Evolutionary conservation across 2,113 vertebrate species (phyloP).

Genomic region (Halichoerus grypus): DNA sequence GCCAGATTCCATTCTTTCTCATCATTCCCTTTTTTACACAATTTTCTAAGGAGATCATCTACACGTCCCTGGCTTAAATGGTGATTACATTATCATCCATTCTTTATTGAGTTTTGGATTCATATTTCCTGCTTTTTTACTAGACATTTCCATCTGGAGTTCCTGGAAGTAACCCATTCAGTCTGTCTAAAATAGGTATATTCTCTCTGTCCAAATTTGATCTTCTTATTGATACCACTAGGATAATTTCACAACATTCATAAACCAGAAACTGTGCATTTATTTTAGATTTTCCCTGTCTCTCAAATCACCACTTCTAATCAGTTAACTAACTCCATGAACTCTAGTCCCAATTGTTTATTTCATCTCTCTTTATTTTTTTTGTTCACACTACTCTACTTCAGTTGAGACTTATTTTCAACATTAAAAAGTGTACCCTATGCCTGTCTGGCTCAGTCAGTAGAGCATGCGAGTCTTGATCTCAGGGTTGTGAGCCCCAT

Average conservation of each 20-base stretch:
- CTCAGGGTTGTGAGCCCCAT: background rate
- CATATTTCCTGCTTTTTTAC: background rate
- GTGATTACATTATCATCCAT: background rate
- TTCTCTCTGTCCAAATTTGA: background rate
- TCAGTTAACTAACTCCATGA: background rate
- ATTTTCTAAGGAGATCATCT: background rate
- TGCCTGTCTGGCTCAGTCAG: background rate
- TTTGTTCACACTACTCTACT: background rate
- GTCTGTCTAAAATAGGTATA: background rate
- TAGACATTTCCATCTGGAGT: background rate
- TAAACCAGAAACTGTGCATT: background rate
- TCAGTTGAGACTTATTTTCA: constrained; percentile 16
- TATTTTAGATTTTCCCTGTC: background rate
- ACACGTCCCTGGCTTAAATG: background rate
- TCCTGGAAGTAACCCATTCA: background rate
- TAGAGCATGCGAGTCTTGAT: background rate
- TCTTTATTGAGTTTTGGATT: background rate
- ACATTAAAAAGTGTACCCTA: background rate
- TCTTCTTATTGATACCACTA: background rate
- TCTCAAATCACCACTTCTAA: constrained; percentile 26
- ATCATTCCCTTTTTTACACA: background rate
- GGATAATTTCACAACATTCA: background rate
- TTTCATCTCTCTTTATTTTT: background rate
- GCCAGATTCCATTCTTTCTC: background rate
- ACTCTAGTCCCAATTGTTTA: background rate